Conservation (phyloP, 2,888 invertebrate genomes). For the Lepidochrysops patricia region DNA sequence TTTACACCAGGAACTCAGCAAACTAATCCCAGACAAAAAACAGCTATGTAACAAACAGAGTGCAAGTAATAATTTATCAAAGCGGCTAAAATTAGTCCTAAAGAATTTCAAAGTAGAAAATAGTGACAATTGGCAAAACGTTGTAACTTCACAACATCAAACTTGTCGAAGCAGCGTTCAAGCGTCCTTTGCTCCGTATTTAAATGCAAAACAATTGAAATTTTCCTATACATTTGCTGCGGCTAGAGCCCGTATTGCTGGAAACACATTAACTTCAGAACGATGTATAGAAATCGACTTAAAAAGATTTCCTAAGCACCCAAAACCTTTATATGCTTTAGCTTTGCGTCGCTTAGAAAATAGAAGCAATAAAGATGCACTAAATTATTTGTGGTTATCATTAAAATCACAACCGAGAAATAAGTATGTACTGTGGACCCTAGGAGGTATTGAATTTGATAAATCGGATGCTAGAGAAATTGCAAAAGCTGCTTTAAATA, state of each 20-base stretch:
- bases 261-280: conserved; percentile 43
- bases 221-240: conserved; percentile 36
- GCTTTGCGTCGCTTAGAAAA: conserved; percentile 50
- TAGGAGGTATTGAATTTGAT: conserved; percentile 48
- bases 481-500: conserved; percentile 50
- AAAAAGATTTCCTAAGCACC: conserved; percentile 35
- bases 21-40: conserved; percentile 50
- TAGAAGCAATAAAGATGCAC: conserved; percentile 39
- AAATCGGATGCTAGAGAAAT: conserved; percentile 34
- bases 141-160: conserved; percentile 53
- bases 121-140: conserved; percentile 51
- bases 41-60: conserved; percentile 54
- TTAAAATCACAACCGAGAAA: conserved; percentile 42
- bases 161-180: conserved; percentile 55
- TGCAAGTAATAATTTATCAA: conserved; percentile 56
- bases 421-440: conserved; percentile 54
- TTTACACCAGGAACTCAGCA: conserved; percentile 57
- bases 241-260: conserved; percentile 44
- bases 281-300: conserved; percentile 37
- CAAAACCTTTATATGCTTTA: conserved; percentile 44
- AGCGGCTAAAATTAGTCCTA: conserved; percentile 49
- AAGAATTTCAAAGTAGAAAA: conserved; percentile 52
- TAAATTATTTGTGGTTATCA: conserved; percentile 39
- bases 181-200: conserved; percentile 53
- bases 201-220: conserved; percentile 37